Conservation (phyloP, 2,888 invertebrate species). For the Euphydryas editha region DNA sequence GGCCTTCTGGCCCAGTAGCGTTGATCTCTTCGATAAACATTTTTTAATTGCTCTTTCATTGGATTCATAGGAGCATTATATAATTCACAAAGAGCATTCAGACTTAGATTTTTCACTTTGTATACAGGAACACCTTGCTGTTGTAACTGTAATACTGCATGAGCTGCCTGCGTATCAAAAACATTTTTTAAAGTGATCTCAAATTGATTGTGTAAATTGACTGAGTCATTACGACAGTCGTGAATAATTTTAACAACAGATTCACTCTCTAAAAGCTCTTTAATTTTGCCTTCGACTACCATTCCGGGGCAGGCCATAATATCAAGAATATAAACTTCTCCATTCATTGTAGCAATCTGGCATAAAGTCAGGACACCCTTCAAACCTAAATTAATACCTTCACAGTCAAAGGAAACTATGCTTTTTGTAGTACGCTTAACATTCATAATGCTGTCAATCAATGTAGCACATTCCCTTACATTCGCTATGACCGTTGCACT, state of each 20-base stretch:
- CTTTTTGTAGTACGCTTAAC: slow-evolving; percentile 81
- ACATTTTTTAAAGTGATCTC: slow-evolving; percentile 92
- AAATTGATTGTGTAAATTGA: slow-evolving; percentile 93
- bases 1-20: slow-evolving; percentile 95
- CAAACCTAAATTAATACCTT: slow-evolving; percentile 95
- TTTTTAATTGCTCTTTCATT: slow-evolving; percentile 94
- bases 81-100: slow-evolving; percentile 95
- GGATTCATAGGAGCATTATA: slow-evolving; percentile 95
- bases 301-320: slow-evolving; percentile 92
- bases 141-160: slow-evolving; percentile 95
- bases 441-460: slow-evolving; percentile 89
- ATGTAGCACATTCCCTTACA: slow-evolving; percentile 89
- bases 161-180: slow-evolving; percentile 97
- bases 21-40: slow-evolving; percentile 92
- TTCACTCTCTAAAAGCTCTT: slow-evolving; percentile 90
- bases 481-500: slow-evolving; percentile 92
- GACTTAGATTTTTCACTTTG: slow-evolving; percentile 96
- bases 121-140: slow-evolving; percentile 95
- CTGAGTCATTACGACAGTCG: slow-evolving; percentile 96
- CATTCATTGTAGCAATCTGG: slow-evolving; percentile 92
- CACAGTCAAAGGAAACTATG: slow-evolving; percentile 94
- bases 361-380: slow-evolving; percentile 95
- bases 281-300: slow-evolving; percentile 90
- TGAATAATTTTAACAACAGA: slow-evolving; percentile 95
- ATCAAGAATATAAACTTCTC: slow-evolving; percentile 94